A percentile compares a stretch with the other conserved stretches of the same genome.
Evolutionary conservation across 2,888 invertebrate genomes (phyloP).

Genomic region (Lycia hirtaria): DNA sequence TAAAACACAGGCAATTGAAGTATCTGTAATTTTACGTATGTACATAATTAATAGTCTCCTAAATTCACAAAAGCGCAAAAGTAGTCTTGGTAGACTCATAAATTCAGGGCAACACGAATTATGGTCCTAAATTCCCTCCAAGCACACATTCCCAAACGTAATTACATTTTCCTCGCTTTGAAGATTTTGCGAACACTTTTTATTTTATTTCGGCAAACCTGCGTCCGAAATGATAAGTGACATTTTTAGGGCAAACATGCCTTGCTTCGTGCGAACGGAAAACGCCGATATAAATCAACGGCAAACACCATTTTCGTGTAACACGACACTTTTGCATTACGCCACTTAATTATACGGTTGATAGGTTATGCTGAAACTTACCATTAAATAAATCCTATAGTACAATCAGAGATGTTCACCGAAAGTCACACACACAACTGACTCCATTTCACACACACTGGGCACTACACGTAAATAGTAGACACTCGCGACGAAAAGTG

Average conservation of each 20-base stretch:
- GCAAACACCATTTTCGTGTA: conserved; percentile 5
- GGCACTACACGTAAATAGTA: conserved; percentile 48
- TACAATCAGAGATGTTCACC: conserved; percentile 52
- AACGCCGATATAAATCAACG: conserved; percentile 26
- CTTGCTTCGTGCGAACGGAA: conserved; percentile 24
- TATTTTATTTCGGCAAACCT: conserved; percentile 26
- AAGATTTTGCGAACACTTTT: background rate
- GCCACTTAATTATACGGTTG: background rate
- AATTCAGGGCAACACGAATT: conserved; percentile 12
- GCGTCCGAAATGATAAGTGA: conserved; percentile 36
- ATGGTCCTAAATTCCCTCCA: background rate
- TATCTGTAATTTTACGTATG: too few relatives aligned
- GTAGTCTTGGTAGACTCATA: background rate
- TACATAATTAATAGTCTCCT: background rate
- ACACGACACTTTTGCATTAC: background rate
- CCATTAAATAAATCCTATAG: conserved; percentile 61
- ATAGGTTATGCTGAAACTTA: conserved; percentile 52
- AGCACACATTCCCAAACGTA: conserved; percentile 14
- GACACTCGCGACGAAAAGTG: conserved; percentile 52
- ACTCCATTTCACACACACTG: conserved; percentile 53
- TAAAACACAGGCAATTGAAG: too few relatives aligned
- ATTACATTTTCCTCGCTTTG: conserved; percentile 14
- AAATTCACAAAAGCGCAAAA: conserved; percentile 6
- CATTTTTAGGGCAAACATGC: conserved; percentile 35
- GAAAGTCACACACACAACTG: conserved; percentile 60